Percentiles rank a stretch among this genome's conserved stretches.
These are phyloP conservation scores for Drosophila tristis DNA, from an alignment of 1,140 invertebrate genomes.

Conservation along the genomic window DNA sequence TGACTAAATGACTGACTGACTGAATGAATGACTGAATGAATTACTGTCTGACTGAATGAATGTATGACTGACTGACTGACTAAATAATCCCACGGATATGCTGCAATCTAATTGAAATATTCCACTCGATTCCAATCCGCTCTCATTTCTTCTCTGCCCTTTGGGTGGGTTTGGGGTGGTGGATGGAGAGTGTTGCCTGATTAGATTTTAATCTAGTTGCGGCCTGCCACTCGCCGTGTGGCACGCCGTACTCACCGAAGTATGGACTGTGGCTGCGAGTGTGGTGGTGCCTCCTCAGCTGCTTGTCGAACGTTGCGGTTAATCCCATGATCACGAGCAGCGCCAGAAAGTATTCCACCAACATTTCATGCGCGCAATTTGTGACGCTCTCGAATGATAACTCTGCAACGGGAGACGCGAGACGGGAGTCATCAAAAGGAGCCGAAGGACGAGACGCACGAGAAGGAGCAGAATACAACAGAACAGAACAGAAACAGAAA, in stretches of 20 bases:
- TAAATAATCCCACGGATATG: slow-evolving; percentile 22
- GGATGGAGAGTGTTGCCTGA: slow-evolving; percentile 16
- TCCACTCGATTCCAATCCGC: not conserved
- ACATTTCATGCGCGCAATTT: slow-evolving; percentile 84
- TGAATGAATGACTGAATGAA: too few species aligned
- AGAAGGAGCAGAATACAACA: not conserved
- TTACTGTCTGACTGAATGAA: too few species aligned
- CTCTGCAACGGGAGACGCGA: slow-evolving; percentile 54
- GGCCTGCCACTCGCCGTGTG: too few species aligned
- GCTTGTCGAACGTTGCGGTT: slow-evolving; percentile 81
- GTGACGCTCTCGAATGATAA: slow-evolving; percentile 77
- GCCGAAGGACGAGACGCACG: slow-evolving; percentile 4
- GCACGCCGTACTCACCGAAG: slow-evolving; percentile 67
- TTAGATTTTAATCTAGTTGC: slow-evolving; percentile 44
- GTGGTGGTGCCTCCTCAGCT: slow-evolving; percentile 9
- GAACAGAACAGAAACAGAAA: slow-evolving; percentile 54
- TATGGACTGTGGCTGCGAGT: slow-evolving; percentile 55
- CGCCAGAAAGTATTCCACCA: slow-evolving; percentile 83
- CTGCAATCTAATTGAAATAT: slow-evolving; percentile 34
- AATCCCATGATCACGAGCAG: slow-evolving; percentile 84
- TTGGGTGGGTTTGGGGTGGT: not conserved
- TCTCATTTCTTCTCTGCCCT: not conserved
- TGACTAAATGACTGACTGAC: too few species aligned
- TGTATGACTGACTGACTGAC: too few species aligned
- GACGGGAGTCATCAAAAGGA: slow-evolving; percentile 6